Percentiles rank a stretch among this genome's conserved stretches.
phyloP scores from a whole-genome alignment of 2,113 vertebrate species.

The Saimiri boliviensis region DNA sequence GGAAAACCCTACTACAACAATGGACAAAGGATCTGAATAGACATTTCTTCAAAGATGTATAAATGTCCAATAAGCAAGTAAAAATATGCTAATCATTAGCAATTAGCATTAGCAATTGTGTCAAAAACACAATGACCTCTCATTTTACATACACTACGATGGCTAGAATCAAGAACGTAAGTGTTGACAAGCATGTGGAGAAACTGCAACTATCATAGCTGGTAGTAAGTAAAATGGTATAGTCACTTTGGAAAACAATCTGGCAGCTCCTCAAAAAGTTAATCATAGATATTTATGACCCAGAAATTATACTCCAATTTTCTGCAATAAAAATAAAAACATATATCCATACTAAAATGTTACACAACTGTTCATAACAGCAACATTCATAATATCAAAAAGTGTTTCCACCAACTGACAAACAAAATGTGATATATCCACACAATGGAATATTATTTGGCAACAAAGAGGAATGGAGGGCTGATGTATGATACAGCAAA shows the following conservation, averaged over 20 bases:
- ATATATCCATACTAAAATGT: background rate
- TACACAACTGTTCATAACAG: background rate
- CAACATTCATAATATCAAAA: background rate
- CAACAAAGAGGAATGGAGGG: background rate
- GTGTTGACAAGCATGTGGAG: background rate
- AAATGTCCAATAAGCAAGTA: background rate
- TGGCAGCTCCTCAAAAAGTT: background rate
- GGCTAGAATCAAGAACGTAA: background rate
- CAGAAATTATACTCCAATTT: background rate
- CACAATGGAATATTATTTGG: background rate
- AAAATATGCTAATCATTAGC: background rate
- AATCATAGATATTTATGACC: background rate
- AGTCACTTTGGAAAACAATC: background rate
- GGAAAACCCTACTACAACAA: background rate
- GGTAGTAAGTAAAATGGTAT: background rate
- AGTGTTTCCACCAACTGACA: background rate
- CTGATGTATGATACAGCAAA: background rate
- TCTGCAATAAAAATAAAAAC: background rate
- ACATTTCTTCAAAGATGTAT: background rate
- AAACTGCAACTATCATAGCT: background rate
- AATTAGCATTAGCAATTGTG: background rate
- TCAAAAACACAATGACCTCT: background rate
- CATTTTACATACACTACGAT: background rate
- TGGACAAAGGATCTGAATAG: background rate
- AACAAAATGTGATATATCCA: background rate